These are phyloP conservation scores for Xenopus petersii DNA, from an alignment of 2,797 vertebrate genomes.

Conservation along the genomic window DNA sequence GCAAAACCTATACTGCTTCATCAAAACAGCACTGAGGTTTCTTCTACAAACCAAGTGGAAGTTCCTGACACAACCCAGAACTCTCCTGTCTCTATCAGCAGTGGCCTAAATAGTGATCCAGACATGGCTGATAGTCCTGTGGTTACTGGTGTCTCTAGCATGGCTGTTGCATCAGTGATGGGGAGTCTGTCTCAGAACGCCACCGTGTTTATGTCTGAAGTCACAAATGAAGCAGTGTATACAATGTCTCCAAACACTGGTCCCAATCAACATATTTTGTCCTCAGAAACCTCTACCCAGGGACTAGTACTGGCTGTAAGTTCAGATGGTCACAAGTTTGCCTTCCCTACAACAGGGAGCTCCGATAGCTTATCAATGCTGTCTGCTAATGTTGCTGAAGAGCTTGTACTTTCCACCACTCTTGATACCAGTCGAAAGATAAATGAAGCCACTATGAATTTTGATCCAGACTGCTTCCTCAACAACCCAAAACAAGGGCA, in stretches of 20 bases:
- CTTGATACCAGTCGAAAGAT: slow-evolving; percentile 89
- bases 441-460: slow-evolving; percentile 94
- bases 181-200: slow-evolving; percentile 89
- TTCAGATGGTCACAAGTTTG: slow-evolving; percentile 94
- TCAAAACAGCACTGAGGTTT: slow-evolving; percentile 97
- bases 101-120: slow-evolving; percentile 93
- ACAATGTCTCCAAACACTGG: slow-evolving; percentile 92
- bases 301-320: slow-evolving; percentile 88
- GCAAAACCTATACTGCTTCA: slow-evolving; percentile 91
- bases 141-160: slow-evolving; percentile 89
- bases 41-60: slow-evolving; percentile 98
- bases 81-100: slow-evolving; percentile 98
- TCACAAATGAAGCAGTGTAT: slow-evolving; percentile 91
- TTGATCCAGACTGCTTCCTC: slow-evolving; percentile 98
- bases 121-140: slow-evolving; percentile 95
- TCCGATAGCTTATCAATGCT: slow-evolving; percentile 88
- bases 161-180: slow-evolving; percentile 92
- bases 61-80: slow-evolving; percentile 98
- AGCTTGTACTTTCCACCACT: slow-evolving; percentile 94
- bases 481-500: slow-evolving; percentile 99
- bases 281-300: slow-evolving; percentile 84
- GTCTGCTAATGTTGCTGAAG: slow-evolving; percentile 86
- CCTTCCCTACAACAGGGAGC: slow-evolving; percentile 82
- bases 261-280: slow-evolving; percentile 91
- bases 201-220: slow-evolving; percentile 95